A percentile compares a stretch with the other conserved stretches of the same genome.
Evolutionary conservation across 2,797 vertebrate genomes (phyloP).

Genomic region (Melanotaenia boesemani): DNA sequence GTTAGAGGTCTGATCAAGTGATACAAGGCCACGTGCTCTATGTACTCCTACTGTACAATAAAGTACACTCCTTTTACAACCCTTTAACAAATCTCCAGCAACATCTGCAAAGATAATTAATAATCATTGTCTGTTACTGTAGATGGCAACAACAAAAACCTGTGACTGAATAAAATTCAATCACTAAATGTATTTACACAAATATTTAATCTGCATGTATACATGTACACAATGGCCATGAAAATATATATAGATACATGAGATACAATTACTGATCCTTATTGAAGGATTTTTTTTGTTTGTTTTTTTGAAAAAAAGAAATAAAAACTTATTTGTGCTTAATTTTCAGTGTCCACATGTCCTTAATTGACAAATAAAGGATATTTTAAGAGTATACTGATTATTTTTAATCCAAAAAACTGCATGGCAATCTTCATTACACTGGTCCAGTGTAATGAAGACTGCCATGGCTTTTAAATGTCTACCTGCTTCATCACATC

Average conservation of each 20-base stretch:
- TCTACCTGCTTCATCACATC: too few species aligned
- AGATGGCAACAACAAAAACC: constrained; percentile 4
- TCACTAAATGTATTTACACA: background rate
- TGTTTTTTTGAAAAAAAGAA: background rate
- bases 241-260: too few species aligned
- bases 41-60: constrained; percentile 1
- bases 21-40: constrained; percentile 10
- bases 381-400: background rate
- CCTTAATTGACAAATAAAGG: background rate
- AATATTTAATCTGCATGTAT: background rate
- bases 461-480: too few species aligned
- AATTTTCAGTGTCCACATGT: background rate
- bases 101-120: background rate
- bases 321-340: background rate
- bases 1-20: constrained; percentile 38
- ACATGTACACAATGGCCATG: background rate
- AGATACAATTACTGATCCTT: background rate
- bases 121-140: background rate
- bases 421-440: background rate
- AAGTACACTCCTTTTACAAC: background rate
- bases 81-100: background rate
- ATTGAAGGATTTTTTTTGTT: background rate
- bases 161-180: constrained; percentile 4
- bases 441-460: too few species aligned
- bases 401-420: background rate